Evolutionary conservation across 2,888 invertebrate species (phyloP), one percentile per base, ranked within the genome.

Genomic region (Icerya purchasi): DNA sequence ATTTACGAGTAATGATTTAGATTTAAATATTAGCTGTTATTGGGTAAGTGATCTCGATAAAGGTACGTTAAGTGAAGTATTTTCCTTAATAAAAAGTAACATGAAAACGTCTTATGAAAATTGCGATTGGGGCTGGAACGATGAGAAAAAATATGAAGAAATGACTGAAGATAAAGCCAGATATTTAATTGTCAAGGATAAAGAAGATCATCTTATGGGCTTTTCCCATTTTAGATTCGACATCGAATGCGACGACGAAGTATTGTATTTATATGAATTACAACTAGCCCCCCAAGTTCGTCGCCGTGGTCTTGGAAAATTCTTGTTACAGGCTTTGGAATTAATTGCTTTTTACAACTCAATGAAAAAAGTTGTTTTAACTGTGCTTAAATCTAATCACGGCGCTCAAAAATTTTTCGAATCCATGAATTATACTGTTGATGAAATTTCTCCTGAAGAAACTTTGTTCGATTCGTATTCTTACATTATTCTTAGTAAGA

Each of bases 161-260:
- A 77, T 87, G 77, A 78, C 75, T 22, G 83, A 86, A 66, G 80
- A 81, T 60, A 72, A 76, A 50, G 84, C 86, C 2, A 81, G 83
- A 79, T 86, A 83, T 70, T 74, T 86, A 36, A 75, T 86, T 62
- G 84, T 78, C 3, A 76, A 74, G 67, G 71, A 76, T 61, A 71
- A 72, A 36, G 68, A 71, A 22, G 72, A 72, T 5, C 70, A 71
- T 58, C 77, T 78, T 0, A 72, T 86, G 58, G 89, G 82, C 1
- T 86, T 86, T 71, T 80, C 82, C 58, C 87, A 89, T 72, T 88
- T 87, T 71, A 74, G 88, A 69, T 88, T 88, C 73, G 88, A 87
- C 69, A 75, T 87, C 73, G 88, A 89, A 69, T 80, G 79, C 69
- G 84, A 82, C 19, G 74, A 79, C 56, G 81, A 82, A 68, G 86